Conservation (phyloP, 2,113 vertebrate genomes). For the Semnopithecus entellus region DNA sequence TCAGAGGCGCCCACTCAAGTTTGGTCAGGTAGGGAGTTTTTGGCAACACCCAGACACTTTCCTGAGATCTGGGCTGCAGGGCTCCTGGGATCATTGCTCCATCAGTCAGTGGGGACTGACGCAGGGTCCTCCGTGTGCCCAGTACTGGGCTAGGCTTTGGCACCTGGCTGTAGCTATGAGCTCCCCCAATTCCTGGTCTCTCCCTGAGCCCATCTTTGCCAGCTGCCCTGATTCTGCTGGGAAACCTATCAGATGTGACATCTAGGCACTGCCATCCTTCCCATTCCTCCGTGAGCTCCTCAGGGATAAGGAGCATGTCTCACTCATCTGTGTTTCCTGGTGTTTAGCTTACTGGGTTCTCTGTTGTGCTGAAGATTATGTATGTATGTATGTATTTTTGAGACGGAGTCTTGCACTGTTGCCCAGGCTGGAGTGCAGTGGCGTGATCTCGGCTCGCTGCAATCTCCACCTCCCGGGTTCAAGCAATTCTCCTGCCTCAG, state of each 20-base stretch:
- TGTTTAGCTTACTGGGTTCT: not conserved
- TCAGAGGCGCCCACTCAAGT: not conserved
- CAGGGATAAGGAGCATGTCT: not conserved
- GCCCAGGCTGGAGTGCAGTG: no score
- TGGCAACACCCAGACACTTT: not conserved
- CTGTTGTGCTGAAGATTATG: not conserved
- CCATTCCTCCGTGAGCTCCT: no score
- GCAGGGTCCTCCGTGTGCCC: not conserved
- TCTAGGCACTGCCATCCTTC: not conserved
- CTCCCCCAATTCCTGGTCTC: not conserved
- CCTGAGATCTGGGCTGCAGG: not conserved
- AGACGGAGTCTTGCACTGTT: no score
- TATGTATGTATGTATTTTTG: no score
- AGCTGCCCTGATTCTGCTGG: not conserved
- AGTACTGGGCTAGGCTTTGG: rapidly evolving
- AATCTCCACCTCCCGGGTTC: no score
- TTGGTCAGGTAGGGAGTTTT: not conserved
- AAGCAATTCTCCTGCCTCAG: no score
- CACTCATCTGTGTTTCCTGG: not conserved
- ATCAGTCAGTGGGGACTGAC: rapidly evolving
- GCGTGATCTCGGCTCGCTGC: no score
- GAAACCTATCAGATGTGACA: not conserved
- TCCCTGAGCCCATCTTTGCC: rapidly evolving
- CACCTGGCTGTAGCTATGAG: not conserved
- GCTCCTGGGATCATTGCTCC: no score